These are phyloP conservation scores for Tauraco hartlaubi DNA, from an alignment of 2,797 vertebrate species.

Conservation along the genomic window DNA sequence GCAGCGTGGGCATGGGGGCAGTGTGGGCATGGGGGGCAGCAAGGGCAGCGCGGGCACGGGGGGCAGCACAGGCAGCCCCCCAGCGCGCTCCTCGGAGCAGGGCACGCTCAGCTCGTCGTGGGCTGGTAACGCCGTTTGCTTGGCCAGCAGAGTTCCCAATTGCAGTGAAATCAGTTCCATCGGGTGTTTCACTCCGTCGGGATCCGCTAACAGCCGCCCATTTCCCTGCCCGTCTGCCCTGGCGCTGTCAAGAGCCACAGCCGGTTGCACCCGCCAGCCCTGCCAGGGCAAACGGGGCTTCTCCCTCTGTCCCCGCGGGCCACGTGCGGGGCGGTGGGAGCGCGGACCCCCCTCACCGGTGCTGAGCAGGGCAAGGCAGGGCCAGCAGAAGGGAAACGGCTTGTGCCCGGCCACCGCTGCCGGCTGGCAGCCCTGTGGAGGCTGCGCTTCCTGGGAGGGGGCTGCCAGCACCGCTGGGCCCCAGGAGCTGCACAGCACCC, in stretches of 20 bases:
- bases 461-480: too few species aligned
- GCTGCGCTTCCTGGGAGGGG: not conserved
- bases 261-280: rapidly evolving
- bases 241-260: not conserved
- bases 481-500: not conserved
- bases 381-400: not conserved
- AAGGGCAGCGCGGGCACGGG: not conserved
- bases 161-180: not conserved
- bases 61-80: not conserved
- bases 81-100: not conserved
- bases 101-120: not conserved
- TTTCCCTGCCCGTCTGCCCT: not conserved
- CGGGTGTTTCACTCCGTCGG: not conserved
- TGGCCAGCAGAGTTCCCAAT: not conserved
- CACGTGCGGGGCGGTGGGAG: not conserved
- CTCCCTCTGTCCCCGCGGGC: too few species aligned
- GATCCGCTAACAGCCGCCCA: not conserved
- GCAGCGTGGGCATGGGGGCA: not conserved
- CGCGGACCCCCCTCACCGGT: not conserved
- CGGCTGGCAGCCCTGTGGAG: rapidly evolving
- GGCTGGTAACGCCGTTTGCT: not conserved
- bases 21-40: not conserved
- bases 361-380: too few species aligned
- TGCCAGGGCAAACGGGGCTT: not conserved
- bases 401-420: rapidly evolving